Percentiles rank a stretch among this genome's conserved stretches.
Conservation (phyloP, 2,888 invertebrate species). For the Drosophila merina region DNA sequence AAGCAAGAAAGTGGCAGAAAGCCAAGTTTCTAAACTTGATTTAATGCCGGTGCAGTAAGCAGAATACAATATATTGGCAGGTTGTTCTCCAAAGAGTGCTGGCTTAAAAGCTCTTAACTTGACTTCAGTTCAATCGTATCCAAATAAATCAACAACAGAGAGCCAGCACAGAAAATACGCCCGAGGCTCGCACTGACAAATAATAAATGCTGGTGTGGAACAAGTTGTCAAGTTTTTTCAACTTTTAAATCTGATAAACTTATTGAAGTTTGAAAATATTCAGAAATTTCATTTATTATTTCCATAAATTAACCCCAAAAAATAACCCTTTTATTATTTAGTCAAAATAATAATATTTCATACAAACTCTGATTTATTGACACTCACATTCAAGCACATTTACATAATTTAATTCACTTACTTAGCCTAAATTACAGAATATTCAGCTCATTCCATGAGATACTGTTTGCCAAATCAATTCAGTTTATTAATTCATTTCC, state of each 20-base stretch:
- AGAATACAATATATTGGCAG: conserved; percentile 50
- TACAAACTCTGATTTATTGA: conserved; percentile 45
- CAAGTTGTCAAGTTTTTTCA: too few species aligned
- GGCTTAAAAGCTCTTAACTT: conserved; percentile 50
- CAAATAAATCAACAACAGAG: conserved; percentile 42
- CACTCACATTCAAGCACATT: conserved; percentile 36
- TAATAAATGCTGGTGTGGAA: conserved; percentile 10
- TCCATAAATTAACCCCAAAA: too few species aligned
- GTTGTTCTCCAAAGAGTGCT: conserved; percentile 47
- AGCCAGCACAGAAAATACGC: conserved; percentile 21
- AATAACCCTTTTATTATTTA: background rate
- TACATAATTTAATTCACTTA: conserved; percentile 16
- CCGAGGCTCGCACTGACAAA: conserved; percentile 38
- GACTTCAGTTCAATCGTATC: conserved; percentile 44
- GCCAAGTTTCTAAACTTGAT: conserved; percentile 72
- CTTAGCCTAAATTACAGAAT: conserved; percentile 23
- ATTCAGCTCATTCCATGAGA: conserved; percentile 23
- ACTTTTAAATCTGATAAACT: background rate
- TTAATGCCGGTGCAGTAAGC: conserved; percentile 56
- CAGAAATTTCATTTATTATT: too few species aligned
- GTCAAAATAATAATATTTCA: background rate
- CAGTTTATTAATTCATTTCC: conserved; percentile 3
- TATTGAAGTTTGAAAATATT: too few species aligned
- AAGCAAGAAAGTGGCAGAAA: conserved; percentile 41
- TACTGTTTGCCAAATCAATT: conserved; percentile 22